Conservation (phyloP, 2,888 invertebrate species). For the Chromoteleia sp. region DNA sequence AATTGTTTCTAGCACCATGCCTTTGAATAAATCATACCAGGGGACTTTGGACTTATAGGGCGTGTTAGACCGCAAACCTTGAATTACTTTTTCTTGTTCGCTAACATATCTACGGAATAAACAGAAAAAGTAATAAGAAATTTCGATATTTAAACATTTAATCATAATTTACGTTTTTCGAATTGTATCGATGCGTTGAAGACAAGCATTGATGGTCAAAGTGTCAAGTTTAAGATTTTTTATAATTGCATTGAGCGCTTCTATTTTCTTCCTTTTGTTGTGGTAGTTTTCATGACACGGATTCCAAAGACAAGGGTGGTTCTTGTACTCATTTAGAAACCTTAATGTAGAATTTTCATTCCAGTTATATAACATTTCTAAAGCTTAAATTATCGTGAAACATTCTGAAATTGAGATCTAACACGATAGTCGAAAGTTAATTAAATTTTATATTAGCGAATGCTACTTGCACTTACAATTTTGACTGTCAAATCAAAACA, state of each 20-base stretch:
- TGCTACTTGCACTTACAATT: constrained; percentile 18
- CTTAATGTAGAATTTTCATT: constrained; percentile 71
- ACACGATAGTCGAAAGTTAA: not conserved
- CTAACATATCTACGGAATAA: constrained; percentile 67
- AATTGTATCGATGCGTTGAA: constrained; percentile 74
- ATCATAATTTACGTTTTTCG: constrained; percentile 75
- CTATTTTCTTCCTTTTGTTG: constrained; percentile 72
- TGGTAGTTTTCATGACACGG: constrained; percentile 72
- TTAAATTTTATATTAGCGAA: constrained; percentile 4
- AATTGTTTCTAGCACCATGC: constrained; percentile 74
- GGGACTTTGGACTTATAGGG: constrained; percentile 70
- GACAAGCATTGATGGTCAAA: constrained; percentile 73
- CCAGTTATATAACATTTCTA: constrained; percentile 75
- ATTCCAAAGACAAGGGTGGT: constrained; percentile 78
- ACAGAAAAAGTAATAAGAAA: not conserved
- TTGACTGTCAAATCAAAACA: constrained; percentile 31
- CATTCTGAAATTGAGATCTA: constrained; percentile 45
- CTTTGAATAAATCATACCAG: constrained; percentile 74
- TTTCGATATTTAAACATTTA: too few species aligned
- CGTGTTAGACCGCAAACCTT: constrained; percentile 65
- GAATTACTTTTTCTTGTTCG: constrained; percentile 72
- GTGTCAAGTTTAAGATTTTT: constrained; percentile 68
- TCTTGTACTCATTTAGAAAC: constrained; percentile 75
- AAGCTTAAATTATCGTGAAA: constrained; percentile 9
- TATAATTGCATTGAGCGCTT: constrained; percentile 73